These are phyloP conservation scores for Gordius sp. DNA, from an alignment of 2,888 invertebrate species.

Conservation along the genomic window DNA sequence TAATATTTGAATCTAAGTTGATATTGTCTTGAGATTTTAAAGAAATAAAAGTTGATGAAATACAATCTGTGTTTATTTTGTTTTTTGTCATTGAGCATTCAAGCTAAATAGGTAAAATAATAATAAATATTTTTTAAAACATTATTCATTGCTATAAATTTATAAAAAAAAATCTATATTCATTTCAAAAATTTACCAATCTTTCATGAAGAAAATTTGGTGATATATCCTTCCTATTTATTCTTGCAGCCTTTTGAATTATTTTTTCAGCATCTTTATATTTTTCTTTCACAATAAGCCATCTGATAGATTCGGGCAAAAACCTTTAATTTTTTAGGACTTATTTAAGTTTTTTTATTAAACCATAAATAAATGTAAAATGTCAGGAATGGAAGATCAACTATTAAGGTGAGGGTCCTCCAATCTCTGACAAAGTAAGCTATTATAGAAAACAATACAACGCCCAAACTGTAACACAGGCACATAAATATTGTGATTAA, in stretches of 20 bases:
- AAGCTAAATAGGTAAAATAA: no score
- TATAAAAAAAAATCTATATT: neutral
- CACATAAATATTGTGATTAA: constrained; percentile 4
- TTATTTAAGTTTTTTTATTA: neutral
- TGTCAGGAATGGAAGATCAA: neutral
- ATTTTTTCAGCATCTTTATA: neutral
- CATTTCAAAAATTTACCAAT: neutral
- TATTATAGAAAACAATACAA: neutral
- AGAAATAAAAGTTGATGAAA: no score
- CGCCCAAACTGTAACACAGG: neutral
- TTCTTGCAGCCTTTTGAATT: neutral
- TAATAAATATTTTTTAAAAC: neutral
- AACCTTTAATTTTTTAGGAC: neutral
- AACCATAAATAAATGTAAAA: constrained; percentile 11
- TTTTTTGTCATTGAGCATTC: no score
- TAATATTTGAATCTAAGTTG: no score
- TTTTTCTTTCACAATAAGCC: constrained; percentile 5
- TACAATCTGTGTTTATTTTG: no score
- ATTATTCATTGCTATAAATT: neutral
- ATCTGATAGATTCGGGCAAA: constrained; percentile 10
- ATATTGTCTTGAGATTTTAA: no score
- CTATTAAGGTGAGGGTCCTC: neutral
- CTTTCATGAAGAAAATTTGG: neutral
- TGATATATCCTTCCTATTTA: neutral
- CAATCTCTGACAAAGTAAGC: constrained; percentile 13